phyloP scores from a whole-genome alignment of 2,113 vertebrate species.

The Parotia lawesii region DNA sequence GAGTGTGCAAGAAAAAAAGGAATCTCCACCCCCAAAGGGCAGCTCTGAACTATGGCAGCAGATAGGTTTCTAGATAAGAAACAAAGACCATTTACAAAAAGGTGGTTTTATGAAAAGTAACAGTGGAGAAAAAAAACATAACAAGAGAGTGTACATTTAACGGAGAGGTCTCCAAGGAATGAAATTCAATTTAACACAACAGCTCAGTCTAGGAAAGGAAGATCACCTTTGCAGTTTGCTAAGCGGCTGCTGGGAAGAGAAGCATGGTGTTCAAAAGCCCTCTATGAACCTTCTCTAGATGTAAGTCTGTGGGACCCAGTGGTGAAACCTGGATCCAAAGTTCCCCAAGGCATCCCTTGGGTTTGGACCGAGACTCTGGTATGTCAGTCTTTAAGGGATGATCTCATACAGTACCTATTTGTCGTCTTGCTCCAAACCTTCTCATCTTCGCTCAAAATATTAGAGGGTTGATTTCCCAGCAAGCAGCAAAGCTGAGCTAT shows the following conservation, averaged over 20 bases:
- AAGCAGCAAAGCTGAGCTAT: neutral
- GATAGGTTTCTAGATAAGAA: neutral
- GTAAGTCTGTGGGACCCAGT: neutral
- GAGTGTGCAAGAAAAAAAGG: neutral
- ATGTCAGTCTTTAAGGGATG: neutral
- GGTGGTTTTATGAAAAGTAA: neutral
- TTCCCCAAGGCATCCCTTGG: neutral
- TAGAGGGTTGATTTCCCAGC: neutral
- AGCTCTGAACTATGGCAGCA: neutral
- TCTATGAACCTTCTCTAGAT: neutral
- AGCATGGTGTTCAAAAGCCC: neutral
- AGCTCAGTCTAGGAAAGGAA: neutral
- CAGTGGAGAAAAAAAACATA: neutral
- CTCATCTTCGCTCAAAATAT: neutral
- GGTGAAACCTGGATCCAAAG: neutral
- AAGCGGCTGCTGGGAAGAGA: neutral
- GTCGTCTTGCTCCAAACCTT: neutral
- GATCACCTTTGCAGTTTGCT: neutral
- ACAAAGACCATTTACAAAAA: neutral
- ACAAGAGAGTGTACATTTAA: neutral
- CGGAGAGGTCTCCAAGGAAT: neutral
- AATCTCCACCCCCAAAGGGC: neutral
- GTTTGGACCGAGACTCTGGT: neutral
- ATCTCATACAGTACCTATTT: neutral
- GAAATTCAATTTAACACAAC: slow-evolving; percentile 3